Percentiles rank a stretch among this genome's conserved stretches.
These are phyloP conservation scores for Leucopsar rothschildi DNA, from an alignment of 2,113 vertebrate genomes.

Conservation along the genomic window DNA sequence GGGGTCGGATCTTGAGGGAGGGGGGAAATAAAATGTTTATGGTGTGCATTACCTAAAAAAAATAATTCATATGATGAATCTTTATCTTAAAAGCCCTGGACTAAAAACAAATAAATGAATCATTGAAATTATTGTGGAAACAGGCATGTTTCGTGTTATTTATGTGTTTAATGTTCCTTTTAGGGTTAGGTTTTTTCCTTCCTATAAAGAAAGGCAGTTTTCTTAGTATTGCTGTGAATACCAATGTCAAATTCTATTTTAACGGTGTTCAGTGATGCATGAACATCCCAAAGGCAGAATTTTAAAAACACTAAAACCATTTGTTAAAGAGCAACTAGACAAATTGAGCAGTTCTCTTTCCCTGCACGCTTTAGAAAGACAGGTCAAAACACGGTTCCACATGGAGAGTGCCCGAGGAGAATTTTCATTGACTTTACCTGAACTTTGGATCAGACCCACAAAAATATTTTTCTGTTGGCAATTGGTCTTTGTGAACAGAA, in stretches of 20 bases:
- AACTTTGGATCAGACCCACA: not conserved
- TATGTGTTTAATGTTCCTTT: conserved; percentile 42
- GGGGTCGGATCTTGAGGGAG: not conserved
- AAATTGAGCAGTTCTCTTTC: not conserved
- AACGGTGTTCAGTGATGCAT: conserved; percentile 11
- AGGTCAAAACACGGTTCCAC: not conserved
- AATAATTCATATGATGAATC: conserved; percentile 40
- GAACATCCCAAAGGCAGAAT: conserved; percentile 45
- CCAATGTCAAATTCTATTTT: conserved; percentile 45
- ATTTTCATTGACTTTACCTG: not conserved
- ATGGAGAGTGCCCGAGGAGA: not conserved
- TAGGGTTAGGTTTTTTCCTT: not conserved
- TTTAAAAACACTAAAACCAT: conserved; percentile 13
- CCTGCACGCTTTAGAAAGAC: not conserved
- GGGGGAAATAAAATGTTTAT: not conserved
- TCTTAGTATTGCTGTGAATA: conserved; percentile 35
- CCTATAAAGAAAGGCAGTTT: conserved; percentile 19
- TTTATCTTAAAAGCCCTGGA: conserved; percentile 40
- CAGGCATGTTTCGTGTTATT: conserved; percentile 9
- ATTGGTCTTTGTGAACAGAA: not conserved
- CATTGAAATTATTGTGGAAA: conserved; percentile 26
- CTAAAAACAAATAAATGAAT: conserved; percentile 50
- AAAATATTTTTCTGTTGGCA: not conserved
- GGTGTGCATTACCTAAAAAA: conserved; percentile 18
- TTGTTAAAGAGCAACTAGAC: conserved; percentile 22